Evolutionary conservation across 2,113 vertebrate genomes (phyloP).

Genomic region (Cromileptes altivelis): DNA sequence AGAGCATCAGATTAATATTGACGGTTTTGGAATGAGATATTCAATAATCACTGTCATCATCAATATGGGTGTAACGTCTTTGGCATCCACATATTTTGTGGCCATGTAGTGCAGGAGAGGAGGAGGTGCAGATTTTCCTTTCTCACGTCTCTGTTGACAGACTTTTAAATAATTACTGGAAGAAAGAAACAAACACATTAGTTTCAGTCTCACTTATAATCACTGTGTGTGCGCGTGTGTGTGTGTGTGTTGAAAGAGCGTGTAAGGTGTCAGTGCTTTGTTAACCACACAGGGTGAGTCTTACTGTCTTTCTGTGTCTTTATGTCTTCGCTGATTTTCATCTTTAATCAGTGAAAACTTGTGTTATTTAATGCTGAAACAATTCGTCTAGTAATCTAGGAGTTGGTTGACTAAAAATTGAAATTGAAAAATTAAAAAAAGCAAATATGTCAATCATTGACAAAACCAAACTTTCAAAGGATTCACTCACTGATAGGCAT

Average conservation of each 20-base stretch:
- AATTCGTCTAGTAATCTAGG: not conserved
- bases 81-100: conserved; percentile 3
- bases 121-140: conserved; percentile 1
- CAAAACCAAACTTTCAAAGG: not conserved
- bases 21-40: not conserved
- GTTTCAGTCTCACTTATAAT: conserved; percentile 65
- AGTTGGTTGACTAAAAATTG: not conserved
- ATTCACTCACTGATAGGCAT: not conserved
- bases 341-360: not conserved
- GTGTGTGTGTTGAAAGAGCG: not conserved
- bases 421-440: not conserved
- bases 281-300: conserved; percentile 13
- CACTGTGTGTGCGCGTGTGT: conserved; percentile 15
- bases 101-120: not conserved
- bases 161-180: conserved; percentile 63
- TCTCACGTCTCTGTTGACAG: conserved; percentile 39
- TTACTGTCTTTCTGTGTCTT: not conserved
- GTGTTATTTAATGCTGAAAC: not conserved
- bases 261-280: conserved; percentile 11
- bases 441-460: not conserved
- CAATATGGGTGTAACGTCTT: not conserved
- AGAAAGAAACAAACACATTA: conserved; percentile 58
- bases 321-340: not conserved
- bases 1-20: not conserved
- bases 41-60: not conserved